Base-by-base conservation (phyloP, 2,888 invertebrate species). In the Apodemia mormo region DNA sequence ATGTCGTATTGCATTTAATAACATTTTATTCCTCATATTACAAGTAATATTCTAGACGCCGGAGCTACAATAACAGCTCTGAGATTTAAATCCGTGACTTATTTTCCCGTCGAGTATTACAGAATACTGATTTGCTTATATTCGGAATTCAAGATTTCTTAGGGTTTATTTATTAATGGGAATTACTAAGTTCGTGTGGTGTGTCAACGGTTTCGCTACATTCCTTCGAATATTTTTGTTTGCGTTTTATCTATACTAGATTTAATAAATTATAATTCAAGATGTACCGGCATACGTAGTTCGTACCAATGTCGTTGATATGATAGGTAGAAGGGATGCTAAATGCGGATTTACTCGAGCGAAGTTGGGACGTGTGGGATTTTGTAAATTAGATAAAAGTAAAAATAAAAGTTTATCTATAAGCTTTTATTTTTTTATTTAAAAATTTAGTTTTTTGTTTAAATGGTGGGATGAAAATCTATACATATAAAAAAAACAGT, bases 191-290 rank as follows among this genome's bases (percentile, higher is more conserved):
- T 49, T 14, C 43, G n/a, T 43, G 43, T 58, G 29, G 40, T 33
- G 10, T 56, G 67, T 58, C 43, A 54, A 9, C 66, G 54, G 54
- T 52, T n/a, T 67, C 66, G 33, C 43, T 33, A 33, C 52, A 67
- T 33, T 52, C 6, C 49, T 52, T 52, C 6, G 49, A 49, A 49
- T 3, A 49, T 14, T 49, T n/a, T 52, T 52, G n/a, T 52, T 1
- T 52, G 12, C n/a, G 4, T 6, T 10, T 45, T 12, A 45, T 12
- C 12, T 45, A 10, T 45, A 45, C 45, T 40, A 9, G 40, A 40
- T 40, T 40, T 40, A 40, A 40, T 40, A 40, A 40, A n/a, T n/a
- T n/a, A 40, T 40, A 40, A 40, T 40, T 40, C 40, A 40, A 40
- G 8, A 9, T 9, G 1, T 40, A 40, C 45, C 2, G 9, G 9